These are phyloP conservation scores for Oryzias celebensis DNA, from an alignment of 2,113 vertebrate genomes.

Conservation along the genomic window DNA sequence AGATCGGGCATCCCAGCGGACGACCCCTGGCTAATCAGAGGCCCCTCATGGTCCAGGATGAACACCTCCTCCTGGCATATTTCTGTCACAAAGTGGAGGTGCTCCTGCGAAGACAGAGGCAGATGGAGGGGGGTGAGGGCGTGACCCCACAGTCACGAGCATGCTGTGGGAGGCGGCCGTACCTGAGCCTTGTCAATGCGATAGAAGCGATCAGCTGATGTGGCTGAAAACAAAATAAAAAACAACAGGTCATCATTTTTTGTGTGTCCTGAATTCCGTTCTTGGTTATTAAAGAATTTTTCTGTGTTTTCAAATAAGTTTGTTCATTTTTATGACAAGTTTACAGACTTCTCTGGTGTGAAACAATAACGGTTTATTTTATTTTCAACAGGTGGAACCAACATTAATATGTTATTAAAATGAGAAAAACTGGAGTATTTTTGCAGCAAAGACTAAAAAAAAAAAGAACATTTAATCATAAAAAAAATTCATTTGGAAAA, in stretches of 20 bases:
- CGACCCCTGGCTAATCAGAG: constrained; percentile 71
- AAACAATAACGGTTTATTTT: too few species aligned
- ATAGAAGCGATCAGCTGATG: constrained; percentile 96
- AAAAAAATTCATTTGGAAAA: too few species aligned
- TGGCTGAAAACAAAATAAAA: constrained; percentile 77
- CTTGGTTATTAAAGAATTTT: too few species aligned
- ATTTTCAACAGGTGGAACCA: too few species aligned
- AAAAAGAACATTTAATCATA: too few species aligned
- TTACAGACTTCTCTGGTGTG: too few species aligned
- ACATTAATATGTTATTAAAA: too few species aligned
- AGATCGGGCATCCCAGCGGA: constrained; percentile 91
- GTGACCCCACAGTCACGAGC: not conserved
- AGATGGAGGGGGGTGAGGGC: not conserved
- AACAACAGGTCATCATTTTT: not conserved
- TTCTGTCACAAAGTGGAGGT: constrained; percentile 98
- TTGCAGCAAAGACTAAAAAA: too few species aligned
- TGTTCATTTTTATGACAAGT: too few species aligned
- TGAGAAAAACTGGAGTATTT: too few species aligned
- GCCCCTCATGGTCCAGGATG: constrained; percentile 91
- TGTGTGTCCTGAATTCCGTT: not conserved
- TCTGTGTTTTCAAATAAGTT: too few species aligned
- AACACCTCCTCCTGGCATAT: constrained; percentile 98
- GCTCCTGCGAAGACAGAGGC: constrained; percentile 80
- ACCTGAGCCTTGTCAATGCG: constrained; percentile 96
- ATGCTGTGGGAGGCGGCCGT: too few species aligned